Percentiles rank a stretch among this genome's conserved stretches.
phyloP scores from a whole-genome alignment of 2,113 vertebrate species.

The Crotalus tigris region DNA sequence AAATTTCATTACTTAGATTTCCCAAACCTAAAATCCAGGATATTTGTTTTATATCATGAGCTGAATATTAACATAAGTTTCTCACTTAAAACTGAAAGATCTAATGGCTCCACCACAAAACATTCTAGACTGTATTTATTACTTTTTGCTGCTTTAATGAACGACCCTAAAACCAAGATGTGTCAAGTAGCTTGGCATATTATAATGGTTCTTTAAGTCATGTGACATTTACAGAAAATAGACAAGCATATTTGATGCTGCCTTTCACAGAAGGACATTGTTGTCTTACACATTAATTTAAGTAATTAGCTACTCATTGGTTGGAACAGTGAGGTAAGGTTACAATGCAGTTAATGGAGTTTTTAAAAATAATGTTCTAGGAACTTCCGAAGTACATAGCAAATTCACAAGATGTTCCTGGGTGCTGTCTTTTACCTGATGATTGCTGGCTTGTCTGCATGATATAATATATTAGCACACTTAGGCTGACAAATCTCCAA shows the following conservation, averaged over 20 bases:
- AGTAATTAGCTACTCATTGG: conserved; percentile 32
- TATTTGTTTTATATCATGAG: neutral
- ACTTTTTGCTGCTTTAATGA: neutral
- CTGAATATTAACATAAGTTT: neutral
- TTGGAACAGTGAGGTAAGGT: conserved; percentile 29
- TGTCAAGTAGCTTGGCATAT: conserved; percentile 5
- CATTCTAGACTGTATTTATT: neutral
- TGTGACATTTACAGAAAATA: conserved; percentile 17
- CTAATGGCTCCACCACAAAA: no score
- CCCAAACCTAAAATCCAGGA: neutral
- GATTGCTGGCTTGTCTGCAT: conserved; percentile 20
- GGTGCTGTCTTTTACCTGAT: conserved; percentile 13
- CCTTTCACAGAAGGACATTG: conserved; percentile 17
- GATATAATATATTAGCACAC: conserved; percentile 9
- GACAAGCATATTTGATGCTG: conserved; percentile 3
- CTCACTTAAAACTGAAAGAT: neutral
- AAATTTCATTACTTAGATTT: neutral
- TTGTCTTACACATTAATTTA: conserved; percentile 19
- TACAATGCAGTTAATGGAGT: neutral
- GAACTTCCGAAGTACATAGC: conserved; percentile 7
- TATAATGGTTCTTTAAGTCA: conserved; percentile 12
- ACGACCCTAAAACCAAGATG: neutral
- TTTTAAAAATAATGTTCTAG: conserved; percentile 16
- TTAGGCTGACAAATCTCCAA: conserved; percentile 3
- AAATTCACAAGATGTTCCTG: neutral